phyloP scores from a whole-genome alignment of 2,888 invertebrate species.

The Apodemia zela region DNA sequence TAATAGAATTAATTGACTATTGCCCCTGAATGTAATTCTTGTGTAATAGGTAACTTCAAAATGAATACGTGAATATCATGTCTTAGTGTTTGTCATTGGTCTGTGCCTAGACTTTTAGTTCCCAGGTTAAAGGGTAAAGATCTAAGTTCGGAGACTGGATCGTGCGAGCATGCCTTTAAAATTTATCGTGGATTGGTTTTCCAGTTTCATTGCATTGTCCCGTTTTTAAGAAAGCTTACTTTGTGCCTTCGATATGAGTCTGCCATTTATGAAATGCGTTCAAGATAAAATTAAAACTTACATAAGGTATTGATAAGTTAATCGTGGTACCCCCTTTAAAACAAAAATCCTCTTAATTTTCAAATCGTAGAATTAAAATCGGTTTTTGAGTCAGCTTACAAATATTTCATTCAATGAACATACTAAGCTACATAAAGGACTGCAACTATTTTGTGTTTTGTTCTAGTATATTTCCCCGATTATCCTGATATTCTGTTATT shows the following conservation, averaged over 20 bases:
- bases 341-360: too few species aligned
- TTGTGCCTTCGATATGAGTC: not conserved
- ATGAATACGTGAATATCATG: constrained; percentile 4
- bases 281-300: not conserved
- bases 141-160: constrained; percentile 35
- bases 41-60: not conserved
- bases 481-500: too few species aligned
- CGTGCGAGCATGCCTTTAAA: constrained; percentile 32
- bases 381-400: too few species aligned
- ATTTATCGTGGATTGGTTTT: constrained; percentile 30
- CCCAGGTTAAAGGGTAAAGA: constrained; percentile 38
- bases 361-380: too few species aligned
- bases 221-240: constrained; percentile 1
- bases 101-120: constrained; percentile 22
- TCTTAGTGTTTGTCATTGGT: constrained; percentile 14
- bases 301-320: too few species aligned
- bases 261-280: not conserved
- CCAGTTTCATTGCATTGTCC: constrained; percentile 10
- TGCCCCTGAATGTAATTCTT: not conserved
- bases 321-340: too few species aligned
- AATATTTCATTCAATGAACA: too few species aligned
- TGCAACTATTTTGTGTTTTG: too few species aligned
- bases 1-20: not conserved
- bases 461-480: too few species aligned
- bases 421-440: too few species aligned